phyloP scores from a whole-genome alignment of 2,888 invertebrate genomes.

The Lordiphosa fenestrarum region DNA sequence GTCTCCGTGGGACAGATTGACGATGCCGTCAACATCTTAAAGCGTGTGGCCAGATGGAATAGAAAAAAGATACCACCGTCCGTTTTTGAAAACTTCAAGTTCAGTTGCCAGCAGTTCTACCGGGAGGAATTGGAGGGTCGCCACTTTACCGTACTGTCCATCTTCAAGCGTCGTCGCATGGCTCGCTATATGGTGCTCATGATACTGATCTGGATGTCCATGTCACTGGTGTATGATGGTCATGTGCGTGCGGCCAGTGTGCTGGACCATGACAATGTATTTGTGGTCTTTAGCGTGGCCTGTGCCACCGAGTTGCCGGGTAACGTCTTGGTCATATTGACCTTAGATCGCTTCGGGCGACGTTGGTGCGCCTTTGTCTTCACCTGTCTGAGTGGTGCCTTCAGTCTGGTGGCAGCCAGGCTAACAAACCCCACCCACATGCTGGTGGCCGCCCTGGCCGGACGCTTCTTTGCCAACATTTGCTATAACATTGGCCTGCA shows the following conservation, averaged over 20 bases:
- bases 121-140: constrained; percentile 86
- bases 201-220: constrained; percentile 91
- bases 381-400: constrained; percentile 89
- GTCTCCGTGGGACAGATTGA: constrained; percentile 91
- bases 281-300: constrained; percentile 90
- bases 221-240: constrained; percentile 91
- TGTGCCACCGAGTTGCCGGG: constrained; percentile 92
- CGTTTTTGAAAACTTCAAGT: constrained; percentile 85
- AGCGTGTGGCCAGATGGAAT: constrained; percentile 88
- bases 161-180: constrained; percentile 88
- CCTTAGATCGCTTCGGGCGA: constrained; percentile 88
- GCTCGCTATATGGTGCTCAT: constrained; percentile 88
- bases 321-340: constrained; percentile 89
- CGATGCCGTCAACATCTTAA: constrained; percentile 87
- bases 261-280: constrained; percentile 88
- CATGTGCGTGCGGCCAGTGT: constrained; percentile 93
- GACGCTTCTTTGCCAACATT: constrained; percentile 93
- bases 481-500: constrained; percentile 95
- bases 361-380: constrained; percentile 92
- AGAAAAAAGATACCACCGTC: constrained; percentile 86
- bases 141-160: constrained; percentile 87
- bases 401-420: constrained; percentile 88
- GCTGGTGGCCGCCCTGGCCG: constrained; percentile 88
- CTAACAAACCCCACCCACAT: constrained; percentile 86
- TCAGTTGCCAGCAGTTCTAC: constrained; percentile 84